Evolutionary conservation across 2,797 vertebrate species (phyloP).

Genomic region (Leptatherina wallacei): DNA sequence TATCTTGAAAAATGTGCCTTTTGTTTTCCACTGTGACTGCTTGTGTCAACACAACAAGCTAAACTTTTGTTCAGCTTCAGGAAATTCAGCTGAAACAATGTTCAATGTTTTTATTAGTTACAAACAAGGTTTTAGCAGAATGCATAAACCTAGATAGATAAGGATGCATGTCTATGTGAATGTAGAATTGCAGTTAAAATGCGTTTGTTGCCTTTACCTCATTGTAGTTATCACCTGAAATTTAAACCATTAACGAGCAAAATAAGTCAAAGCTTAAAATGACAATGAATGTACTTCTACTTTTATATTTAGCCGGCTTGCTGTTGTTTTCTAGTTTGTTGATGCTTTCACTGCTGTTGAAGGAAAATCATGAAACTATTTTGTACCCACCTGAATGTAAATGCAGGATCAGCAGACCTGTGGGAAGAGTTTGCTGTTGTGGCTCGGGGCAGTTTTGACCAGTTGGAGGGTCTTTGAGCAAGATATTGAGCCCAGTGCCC

Average conservation of each 20-base stretch:
- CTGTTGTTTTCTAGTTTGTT: not conserved
- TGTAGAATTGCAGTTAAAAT: not conserved
- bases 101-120: too few relatives aligned
- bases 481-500: not conserved
- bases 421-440: not conserved
- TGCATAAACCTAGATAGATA: too few relatives aligned
- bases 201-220: not conserved
- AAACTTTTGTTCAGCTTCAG: too few relatives aligned
- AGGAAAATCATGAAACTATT: not conserved
- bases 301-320: not conserved
- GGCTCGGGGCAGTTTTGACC: not conserved
- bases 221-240: not conserved
- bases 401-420: not conserved
- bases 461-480: not conserved
- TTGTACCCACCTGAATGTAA: not conserved
- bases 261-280: not conserved
- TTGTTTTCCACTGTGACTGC: too few relatives aligned
- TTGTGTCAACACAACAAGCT: too few relatives aligned
- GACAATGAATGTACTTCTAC: not conserved
- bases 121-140: too few relatives aligned
- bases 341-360: not conserved
- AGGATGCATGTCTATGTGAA: not conserved
- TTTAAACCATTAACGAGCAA: not conserved
- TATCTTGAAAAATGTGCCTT: too few relatives aligned
- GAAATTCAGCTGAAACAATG: too few relatives aligned